Conservation (phyloP, 2,113 vertebrate species). For the Bos javanicus region DNA sequence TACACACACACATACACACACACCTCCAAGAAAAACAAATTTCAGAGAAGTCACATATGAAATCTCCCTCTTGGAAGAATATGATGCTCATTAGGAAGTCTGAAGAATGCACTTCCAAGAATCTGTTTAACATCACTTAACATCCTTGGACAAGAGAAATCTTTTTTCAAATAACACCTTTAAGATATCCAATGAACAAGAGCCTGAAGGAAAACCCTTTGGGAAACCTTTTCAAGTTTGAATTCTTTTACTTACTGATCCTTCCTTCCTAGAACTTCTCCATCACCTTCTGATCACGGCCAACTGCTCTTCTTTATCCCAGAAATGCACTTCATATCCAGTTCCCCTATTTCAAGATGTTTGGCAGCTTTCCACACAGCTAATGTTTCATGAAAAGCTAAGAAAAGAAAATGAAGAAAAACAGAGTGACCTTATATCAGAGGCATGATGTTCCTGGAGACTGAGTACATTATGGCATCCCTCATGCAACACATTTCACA, state of each 20-base stretch:
- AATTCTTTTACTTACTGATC: not conserved
- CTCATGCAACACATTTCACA: not conserved
- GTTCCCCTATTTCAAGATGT: not conserved
- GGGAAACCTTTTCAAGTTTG: not conserved
- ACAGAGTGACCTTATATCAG: not conserved
- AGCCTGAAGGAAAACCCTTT: not conserved
- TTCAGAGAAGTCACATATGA: not conserved
- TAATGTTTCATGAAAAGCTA: not conserved
- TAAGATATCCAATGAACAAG: not conserved
- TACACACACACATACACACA: not conserved
- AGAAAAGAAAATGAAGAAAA: slow-evolving; percentile 3
- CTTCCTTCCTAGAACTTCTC: not conserved
- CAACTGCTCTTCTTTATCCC: not conserved
- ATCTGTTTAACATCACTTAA: slow-evolving; percentile 10
- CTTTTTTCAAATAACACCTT: not conserved
- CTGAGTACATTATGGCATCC: not conserved
- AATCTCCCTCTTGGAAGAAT: not conserved
- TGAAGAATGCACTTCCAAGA: not conserved
- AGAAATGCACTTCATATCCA: not conserved
- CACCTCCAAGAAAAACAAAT: not conserved
- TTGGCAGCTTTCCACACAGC: not conserved
- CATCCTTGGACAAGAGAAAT: not conserved
- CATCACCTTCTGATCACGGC: not conserved
- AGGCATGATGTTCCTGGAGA: not conserved
- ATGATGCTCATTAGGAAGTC: not conserved